Evolutionary conservation across 2,888 invertebrate genomes (phyloP), one percentile per base, ranked within the genome.

Genomic region (Tachina grossa): DNA sequence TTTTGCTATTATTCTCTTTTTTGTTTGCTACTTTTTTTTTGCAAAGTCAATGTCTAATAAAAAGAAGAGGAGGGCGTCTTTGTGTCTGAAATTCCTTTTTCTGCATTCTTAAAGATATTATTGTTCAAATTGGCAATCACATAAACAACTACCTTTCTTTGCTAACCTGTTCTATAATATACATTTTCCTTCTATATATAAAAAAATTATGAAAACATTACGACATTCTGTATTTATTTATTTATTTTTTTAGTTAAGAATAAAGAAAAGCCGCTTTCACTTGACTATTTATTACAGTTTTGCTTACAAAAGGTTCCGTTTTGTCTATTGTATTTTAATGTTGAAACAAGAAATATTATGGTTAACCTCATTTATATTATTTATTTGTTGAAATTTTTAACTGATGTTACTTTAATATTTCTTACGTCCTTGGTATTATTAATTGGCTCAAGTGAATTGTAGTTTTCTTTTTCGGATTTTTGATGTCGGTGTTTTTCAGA

Each of bases 401-500:
- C 53, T 11, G 53, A 74, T 71, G 65, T 59, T 51, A 10, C 47
- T 45, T 49, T 76, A 55, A 22, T 41, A 31, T 47, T 61, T 83
- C 65, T 49, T 55, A 22, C 66, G 51, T 53, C 45, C 47, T 13
- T 78, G 51, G 6, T 84, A 84, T 86, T 87, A 88, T 88, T 88
- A 88, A 88, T 87, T 88, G 83, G 87, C 87, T 88, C 87, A 88
- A 88, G 87, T 87, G 87, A 87, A 85, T 87, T 87, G 87, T 69
- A 47, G 5, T 55, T 71, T 19, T 47, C 71, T 72, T 78, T 76
- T 82, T 59, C 49, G 59, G 11, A 41, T 53, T 80, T 71, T 79
- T 80, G 74, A 77, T 47, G 80, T 74, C 86, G 83, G 83, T 19
- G 39, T 80, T 39, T 41, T 57, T 43, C 68, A 19, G 47, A 66